phyloP scores from a whole-genome alignment of 2,888 invertebrate species.

The Epistrophella euchroma region DNA sequence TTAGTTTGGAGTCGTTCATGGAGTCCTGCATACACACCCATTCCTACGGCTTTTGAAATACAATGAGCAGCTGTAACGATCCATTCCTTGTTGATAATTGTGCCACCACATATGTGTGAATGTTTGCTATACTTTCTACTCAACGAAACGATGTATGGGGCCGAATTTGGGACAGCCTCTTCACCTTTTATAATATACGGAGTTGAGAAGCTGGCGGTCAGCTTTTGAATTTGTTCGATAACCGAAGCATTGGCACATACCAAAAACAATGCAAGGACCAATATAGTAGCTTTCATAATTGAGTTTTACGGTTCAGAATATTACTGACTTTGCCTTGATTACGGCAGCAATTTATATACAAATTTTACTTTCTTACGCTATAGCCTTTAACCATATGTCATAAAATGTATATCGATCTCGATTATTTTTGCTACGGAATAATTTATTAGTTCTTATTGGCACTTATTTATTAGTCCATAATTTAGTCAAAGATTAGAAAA shows the following conservation, averaged over 20 bases:
- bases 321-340: constrained; percentile 16
- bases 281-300: constrained; percentile 79
- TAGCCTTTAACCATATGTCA: constrained; percentile 11
- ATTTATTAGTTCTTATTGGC: neutral
- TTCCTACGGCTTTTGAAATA: constrained; percentile 78
- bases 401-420: constrained; percentile 7
- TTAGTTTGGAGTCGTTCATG: constrained; percentile 79
- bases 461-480: constrained; percentile 11
- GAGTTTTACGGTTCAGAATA: neutral
- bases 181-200: constrained; percentile 81
- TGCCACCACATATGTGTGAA: constrained; percentile 84
- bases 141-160: constrained; percentile 84
- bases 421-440: neutral
- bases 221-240: constrained; percentile 75
- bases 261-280: constrained; percentile 78
- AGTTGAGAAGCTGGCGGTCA: constrained; percentile 79
- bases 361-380: neutral
- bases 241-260: constrained; percentile 78
- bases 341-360: constrained; percentile 41
- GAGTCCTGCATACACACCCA: constrained; percentile 83
- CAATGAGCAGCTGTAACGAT: constrained; percentile 84
- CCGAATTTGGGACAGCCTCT: constrained; percentile 82
- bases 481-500: neutral
- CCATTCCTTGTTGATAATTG: constrained; percentile 82
- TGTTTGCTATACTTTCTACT: constrained; percentile 76